Evolutionary conservation across 2,888 invertebrate genomes (phyloP), one percentile per base, ranked within the genome.

Genomic region (Drosophila borborema): DNA sequence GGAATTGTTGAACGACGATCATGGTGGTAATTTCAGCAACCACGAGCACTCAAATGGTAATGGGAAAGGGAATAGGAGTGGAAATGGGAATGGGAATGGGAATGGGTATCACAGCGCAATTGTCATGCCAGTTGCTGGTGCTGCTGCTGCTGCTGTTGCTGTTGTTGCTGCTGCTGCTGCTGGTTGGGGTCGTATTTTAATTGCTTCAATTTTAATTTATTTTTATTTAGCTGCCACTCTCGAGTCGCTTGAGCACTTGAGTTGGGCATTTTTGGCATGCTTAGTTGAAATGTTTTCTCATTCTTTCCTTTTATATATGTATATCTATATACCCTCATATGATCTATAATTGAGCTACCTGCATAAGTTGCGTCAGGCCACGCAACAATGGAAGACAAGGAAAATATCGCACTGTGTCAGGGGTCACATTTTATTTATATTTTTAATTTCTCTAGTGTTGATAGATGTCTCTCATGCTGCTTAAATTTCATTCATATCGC

Each of bases 121-220:
- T 82, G 79, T 81, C 76, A 76, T 68, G 53, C 12, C 20, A 58
- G 72, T 54, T 61, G 51, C 46, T 55, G 59, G 9, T 10, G 18
- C 3, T 18, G 43, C 5, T 43, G 48, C 2, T 43, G 55, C 23
- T 36, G 46, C 46, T 55, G 59, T 12, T 10, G 18, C 3, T 18
- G 43, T 2, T 43, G 48, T 1, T 43, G 55, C 23, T 36, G 46
- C 23, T 40, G 53, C 43, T 40, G 63, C 61, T 64, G 65, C 68
- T 66, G 76, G 68, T 78, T 66, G 80, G 62, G 66, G 46, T 62
- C 71, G 82, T 69, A 80, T 86, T 86, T 86, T 86, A 90, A 86
- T 86, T 86, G 87, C 89, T 86, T 79, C 71, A 77, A 72, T 74
- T 90, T 77, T 67, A 90, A 86, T 90, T 89, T 86, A 85, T 67